Conservation (phyloP, 2,888 invertebrate genomes). For the Plagodis pulveraria region DNA sequence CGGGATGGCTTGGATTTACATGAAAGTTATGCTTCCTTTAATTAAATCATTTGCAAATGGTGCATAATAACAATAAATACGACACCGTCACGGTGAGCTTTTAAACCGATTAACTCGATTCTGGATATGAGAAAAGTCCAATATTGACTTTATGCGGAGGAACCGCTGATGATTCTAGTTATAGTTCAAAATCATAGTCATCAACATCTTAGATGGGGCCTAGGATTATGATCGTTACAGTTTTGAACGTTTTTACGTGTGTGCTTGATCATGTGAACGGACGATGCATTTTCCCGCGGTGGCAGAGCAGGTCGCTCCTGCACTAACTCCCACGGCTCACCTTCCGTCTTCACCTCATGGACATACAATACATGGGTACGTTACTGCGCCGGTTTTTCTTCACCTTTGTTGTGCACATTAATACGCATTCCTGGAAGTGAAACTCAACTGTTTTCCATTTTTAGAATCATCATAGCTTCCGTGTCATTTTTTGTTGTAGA, state of each 20-base stretch:
- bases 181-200: slow-evolving; percentile 23
- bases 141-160: slow-evolving; percentile 30
- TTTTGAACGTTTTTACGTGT: slow-evolving; percentile 42
- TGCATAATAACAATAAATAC: slow-evolving; percentile 51
- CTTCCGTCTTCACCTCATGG: slow-evolving; percentile 71
- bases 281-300: slow-evolving; percentile 66
- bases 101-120: slow-evolving; percentile 46
- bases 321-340: slow-evolving; percentile 71
- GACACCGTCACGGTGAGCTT: slow-evolving; percentile 40
- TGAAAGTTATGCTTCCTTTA: slow-evolving; percentile 50
- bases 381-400: slow-evolving; percentile 70
- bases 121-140: slow-evolving; percentile 31
- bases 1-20: slow-evolving; percentile 45
- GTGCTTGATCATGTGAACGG: slow-evolving; percentile 57
- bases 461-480: slow-evolving; percentile 69
- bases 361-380: slow-evolving; percentile 67
- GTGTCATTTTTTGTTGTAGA: slow-evolving; percentile 58
- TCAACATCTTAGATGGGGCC: too few relatives aligned
- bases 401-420: slow-evolving; percentile 70
- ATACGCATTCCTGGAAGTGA: slow-evolving; percentile 75
- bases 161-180: slow-evolving; percentile 32
- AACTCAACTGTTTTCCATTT: slow-evolving; percentile 68
- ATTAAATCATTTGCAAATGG: slow-evolving; percentile 51
- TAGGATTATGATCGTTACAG: slow-evolving; percentile 43
- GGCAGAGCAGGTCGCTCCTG: slow-evolving; percentile 57